Conservation (phyloP, 1,140 invertebrate species). For the Eumeta japonica region DNA sequence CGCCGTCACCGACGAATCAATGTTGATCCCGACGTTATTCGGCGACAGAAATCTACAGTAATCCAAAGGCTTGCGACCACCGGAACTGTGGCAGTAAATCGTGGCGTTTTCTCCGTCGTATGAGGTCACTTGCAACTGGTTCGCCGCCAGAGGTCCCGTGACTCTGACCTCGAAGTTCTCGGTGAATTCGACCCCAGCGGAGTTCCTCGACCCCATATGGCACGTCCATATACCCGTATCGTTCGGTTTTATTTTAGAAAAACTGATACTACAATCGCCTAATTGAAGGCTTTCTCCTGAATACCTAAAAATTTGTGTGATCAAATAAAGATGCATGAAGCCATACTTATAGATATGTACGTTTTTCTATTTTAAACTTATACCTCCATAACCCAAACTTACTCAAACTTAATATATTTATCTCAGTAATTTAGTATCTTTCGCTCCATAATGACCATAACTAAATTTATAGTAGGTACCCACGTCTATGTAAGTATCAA, state of each 20-base stretch:
- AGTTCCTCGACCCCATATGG: slow-evolving; percentile 36
- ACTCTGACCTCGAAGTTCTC: slow-evolving; percentile 30
- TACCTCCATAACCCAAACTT: neutral
- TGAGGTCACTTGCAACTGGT: slow-evolving; percentile 18
- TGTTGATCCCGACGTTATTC: slow-evolving; percentile 23
- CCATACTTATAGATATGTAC: neutral
- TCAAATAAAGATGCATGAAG: slow-evolving; percentile 3
- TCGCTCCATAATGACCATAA: neutral
- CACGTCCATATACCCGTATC: slow-evolving; percentile 44
- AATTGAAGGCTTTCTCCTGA: slow-evolving; percentile 30
- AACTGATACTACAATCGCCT: slow-evolving; percentile 45
- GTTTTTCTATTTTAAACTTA: too few species aligned
- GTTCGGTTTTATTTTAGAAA: slow-evolving; percentile 18
- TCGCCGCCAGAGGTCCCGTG: slow-evolving; percentile 37
- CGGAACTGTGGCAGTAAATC: slow-evolving; percentile 37
- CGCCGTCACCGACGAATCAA: slow-evolving; percentile 27
- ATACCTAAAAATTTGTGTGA: slow-evolving; percentile 26
- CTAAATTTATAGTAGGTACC: neutral
- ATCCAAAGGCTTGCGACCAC: slow-evolving; percentile 30
- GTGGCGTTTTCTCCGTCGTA: slow-evolving; percentile 19
- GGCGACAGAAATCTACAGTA: slow-evolving; percentile 45
- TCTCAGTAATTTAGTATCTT: neutral
- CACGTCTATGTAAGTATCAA: too few species aligned
- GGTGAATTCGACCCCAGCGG: slow-evolving; percentile 30
- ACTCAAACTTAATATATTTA: neutral